Conservation (phyloP, 2,797 vertebrate species). For the Clarias platycephalus region DNA sequence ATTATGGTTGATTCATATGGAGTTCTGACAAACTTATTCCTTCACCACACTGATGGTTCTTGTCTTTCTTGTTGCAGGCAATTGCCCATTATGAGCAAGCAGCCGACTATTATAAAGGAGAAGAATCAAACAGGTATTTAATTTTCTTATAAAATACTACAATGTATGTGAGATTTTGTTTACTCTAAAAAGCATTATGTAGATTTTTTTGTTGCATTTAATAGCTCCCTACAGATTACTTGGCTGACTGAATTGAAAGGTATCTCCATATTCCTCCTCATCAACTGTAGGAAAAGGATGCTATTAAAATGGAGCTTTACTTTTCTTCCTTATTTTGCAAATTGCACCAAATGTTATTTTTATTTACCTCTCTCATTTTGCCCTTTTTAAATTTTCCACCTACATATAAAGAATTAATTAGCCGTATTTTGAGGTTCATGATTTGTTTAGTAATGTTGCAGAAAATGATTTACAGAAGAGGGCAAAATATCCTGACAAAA, state of each 20-base stretch:
- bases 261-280: neutral
- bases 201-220: neutral
- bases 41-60: neutral
- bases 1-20: neutral
- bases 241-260: neutral
- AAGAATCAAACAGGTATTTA: conserved; percentile 80
- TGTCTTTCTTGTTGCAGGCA: conserved; percentile 64
- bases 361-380: neutral
- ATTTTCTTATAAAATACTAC: neutral
- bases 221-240: neutral
- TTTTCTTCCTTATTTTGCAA: neutral
- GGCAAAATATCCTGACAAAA: neutral
- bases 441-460: neutral
- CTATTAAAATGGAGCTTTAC: neutral
- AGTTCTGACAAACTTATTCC: neutral
- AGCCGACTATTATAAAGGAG: conserved; percentile 82
- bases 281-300: neutral
- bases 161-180: neutral
- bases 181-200: neutral
- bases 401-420: neutral
- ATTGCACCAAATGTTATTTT: neutral
- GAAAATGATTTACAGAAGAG: neutral
- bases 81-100: conserved; percentile 83
- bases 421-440: neutral
- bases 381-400: neutral